These are phyloP conservation scores for Meloidogyne exigua DNA, from an alignment of 1,140 invertebrate species.

Conservation along the genomic window DNA sequence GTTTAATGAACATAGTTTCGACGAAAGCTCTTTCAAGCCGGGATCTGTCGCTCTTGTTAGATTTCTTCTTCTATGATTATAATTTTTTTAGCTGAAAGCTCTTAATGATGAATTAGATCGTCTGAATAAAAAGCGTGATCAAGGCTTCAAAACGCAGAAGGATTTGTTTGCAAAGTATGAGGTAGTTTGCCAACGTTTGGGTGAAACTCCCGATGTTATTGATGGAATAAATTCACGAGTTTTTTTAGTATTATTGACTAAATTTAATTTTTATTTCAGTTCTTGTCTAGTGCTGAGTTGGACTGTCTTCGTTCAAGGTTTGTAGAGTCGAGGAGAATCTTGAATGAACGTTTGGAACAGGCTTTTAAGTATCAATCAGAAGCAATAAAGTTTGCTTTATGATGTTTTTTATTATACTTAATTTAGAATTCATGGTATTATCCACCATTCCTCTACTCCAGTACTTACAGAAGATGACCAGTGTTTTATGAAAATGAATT, in stretches of 20 bases:
- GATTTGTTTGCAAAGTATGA: background rate
- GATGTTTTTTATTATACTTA: background rate
- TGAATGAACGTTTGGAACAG: slow-evolving; percentile 14
- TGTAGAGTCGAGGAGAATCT: background rate
- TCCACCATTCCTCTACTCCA: background rate
- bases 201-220: background rate
- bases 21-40: slow-evolving; percentile 1
- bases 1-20: slow-evolving; percentile 9
- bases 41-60: slow-evolving; percentile 22
- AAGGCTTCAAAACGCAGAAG: slow-evolving; percentile 5
- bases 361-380: slow-evolving; percentile 15
- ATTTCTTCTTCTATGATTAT: background rate
- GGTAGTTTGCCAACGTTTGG: background rate
- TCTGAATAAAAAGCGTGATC: background rate
- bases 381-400: background rate
- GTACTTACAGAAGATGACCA: slow-evolving; percentile 1
- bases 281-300: slow-evolving; percentile 10
- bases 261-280: background rate
- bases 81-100: slow-evolving; percentile 19
- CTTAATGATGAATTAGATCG: slow-evolving; percentile 17
- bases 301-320: background rate
- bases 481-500: background rate
- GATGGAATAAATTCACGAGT: slow-evolving; percentile 20
- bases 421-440: slow-evolving; percentile 10
- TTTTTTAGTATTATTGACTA: background rate